Conservation (phyloP, 2,797 vertebrate species). For the Fundulus diaphanus region DNA sequence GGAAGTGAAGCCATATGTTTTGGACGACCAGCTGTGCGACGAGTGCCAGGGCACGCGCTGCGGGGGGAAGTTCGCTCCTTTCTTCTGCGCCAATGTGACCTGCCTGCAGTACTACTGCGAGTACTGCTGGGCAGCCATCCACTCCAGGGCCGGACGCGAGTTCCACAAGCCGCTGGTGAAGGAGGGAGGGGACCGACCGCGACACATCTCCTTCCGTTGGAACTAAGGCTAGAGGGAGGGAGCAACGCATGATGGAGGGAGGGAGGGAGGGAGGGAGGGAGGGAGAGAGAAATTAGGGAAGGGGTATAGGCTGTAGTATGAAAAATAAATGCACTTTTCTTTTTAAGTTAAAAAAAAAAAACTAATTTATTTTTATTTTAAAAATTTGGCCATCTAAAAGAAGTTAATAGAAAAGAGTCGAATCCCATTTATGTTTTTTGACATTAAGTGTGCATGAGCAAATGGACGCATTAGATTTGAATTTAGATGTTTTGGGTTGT, state of each 20-base stretch:
- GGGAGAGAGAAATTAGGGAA: slow-evolving; percentile 59
- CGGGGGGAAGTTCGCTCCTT: slow-evolving; percentile 98
- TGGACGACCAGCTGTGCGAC: slow-evolving; percentile 99
- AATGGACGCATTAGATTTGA: slow-evolving; percentile 85
- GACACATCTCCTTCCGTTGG: slow-evolving; percentile 99
- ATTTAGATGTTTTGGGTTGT: slow-evolving; percentile 64
- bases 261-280: slow-evolving; percentile 56
- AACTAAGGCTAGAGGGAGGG: slow-evolving; percentile 87
- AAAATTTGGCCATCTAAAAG: slow-evolving; percentile 77
- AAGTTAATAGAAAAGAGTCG: slow-evolving; percentile 77
- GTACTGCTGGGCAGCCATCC: slow-evolving; percentile 99
- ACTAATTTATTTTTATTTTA: slow-evolving; percentile 79
- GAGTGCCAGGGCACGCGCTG: slow-evolving; percentile 99
- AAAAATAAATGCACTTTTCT: slow-evolving; percentile 99
- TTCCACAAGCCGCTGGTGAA: slow-evolving; percentile 99
- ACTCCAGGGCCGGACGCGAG: slow-evolving; percentile 96
- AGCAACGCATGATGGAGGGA: slow-evolving; percentile 48
- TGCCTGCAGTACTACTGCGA: slow-evolving; percentile 99
- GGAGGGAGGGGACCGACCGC: slow-evolving; percentile 98
- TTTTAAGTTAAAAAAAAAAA: slow-evolving; percentile 82
- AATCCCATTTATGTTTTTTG: slow-evolving; percentile 83
- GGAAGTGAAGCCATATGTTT: slow-evolving; percentile 99
- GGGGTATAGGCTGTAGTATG: slow-evolving; percentile 77
- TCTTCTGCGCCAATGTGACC: slow-evolving; percentile 99
- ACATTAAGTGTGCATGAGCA: slow-evolving; percentile 85